phyloP scores from a whole-genome alignment of 2,113 vertebrate genomes.

The Tamias sibiricus region DNA sequence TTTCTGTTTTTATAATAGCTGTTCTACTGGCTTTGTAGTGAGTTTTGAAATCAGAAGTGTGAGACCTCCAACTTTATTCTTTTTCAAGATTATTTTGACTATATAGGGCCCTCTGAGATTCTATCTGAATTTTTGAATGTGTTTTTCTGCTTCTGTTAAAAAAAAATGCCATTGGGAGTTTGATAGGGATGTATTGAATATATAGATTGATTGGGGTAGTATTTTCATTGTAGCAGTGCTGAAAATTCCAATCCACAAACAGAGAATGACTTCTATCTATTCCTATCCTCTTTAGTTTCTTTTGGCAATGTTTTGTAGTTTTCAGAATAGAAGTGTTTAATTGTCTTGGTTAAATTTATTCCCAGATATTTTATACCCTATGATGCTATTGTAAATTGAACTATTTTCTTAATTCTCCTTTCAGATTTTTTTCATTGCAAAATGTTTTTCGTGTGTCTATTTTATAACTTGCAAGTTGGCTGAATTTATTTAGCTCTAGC shows the following conservation, averaged over 20 bases:
- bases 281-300: not conserved
- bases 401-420: slow-evolving; percentile 10
- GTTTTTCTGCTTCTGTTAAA: slow-evolving; percentile 44
- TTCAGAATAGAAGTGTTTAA: not conserved
- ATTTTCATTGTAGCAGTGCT: slow-evolving; percentile 19
- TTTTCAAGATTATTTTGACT: slow-evolving; percentile 27
- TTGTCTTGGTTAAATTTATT: not conserved
- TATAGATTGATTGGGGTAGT: not conserved
- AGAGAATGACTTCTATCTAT: not conserved
- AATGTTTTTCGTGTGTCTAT: not conserved
- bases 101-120: not conserved
- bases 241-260: not conserved
- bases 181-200: not conserved
- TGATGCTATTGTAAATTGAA: not conserved
- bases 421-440: slow-evolving; percentile 48
- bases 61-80: not conserved
- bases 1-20: not conserved
- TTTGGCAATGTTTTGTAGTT: not conserved
- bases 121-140: slow-evolving; percentile 7
- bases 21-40: not conserved
- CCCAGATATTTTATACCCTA: not conserved
- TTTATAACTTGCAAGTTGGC: not conserved
- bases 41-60: not conserved
- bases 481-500: not conserved
- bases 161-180: not conserved